Evolutionary conservation across 2,797 vertebrate species (phyloP), one percentile per base, ranked within the genome.

Genomic region (Aeoliscus strigatus): DNA sequence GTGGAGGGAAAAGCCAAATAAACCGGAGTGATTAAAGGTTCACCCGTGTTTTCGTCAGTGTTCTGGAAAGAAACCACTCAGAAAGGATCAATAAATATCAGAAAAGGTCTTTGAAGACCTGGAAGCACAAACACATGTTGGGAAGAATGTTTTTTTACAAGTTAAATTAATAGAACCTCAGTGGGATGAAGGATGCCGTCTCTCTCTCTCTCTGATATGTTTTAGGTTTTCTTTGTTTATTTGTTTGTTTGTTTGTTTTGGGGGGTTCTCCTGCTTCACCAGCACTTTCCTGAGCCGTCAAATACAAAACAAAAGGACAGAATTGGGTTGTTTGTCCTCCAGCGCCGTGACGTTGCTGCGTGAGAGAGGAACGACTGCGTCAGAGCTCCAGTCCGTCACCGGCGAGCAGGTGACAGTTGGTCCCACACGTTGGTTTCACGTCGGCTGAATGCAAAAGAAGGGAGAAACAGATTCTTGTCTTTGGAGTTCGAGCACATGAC

Each of bases 261-360:
- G 57, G 63, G 37, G 39, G 40, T 51, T 51, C 51, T 61, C 66
- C 70, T 62, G 61, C 50, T 61, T 59, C 27, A 38, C 47, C 51
- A 45, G 58, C 56, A 67, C 70, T 77, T 85, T 88, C 86, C 86
- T 90, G 89, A 89, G 88, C 85, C 76, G 73, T 84, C 75, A 71
- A 78, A 83, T 79, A 87, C 61, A 81, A 84, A 80, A 83, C 43
- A 69, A 76, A 80, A 70, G 13, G 44, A 59, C n/a, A n/a, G n/a
- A n/a, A n/a, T n/a, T n/a, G n/a, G n/a, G n/a, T n/a, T n/a, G n/a
- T n/a, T n/a, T n/a, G n/a, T n/a, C n/a, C n/a, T n/a, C n/a, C n/a
- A n/a, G n/a, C n/a, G n/a, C n/a, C n/a, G n/a, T n/a, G n/a, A n/a
- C n/a, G n/a, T n/a, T n/a, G n/a, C n/a, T n/a, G n/a, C n/a, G n/a